Conservation (phyloP, 2,113 vertebrate species). For the Megaleporinus macrocephalus region DNA sequence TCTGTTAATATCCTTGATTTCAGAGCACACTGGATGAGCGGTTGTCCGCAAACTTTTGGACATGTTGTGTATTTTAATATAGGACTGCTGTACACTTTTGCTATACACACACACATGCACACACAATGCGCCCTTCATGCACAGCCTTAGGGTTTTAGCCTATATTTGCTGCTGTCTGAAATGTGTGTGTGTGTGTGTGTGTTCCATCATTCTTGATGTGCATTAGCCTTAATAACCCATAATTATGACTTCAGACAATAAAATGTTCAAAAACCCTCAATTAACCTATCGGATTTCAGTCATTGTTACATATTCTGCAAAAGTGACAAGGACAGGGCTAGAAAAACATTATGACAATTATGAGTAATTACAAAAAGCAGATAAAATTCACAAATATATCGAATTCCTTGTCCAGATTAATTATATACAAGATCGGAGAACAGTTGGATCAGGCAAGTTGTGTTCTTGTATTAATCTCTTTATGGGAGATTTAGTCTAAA, state of each 20-base stretch:
- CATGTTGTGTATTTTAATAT: not conserved
- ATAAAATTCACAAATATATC: slow-evolving; percentile 19
- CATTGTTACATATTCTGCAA: not conserved
- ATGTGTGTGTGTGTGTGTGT: not conserved
- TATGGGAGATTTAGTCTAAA: too few relatives aligned
- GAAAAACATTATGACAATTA: not conserved
- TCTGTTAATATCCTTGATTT: too few relatives aligned
- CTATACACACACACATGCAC: not conserved
- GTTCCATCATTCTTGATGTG: not conserved
- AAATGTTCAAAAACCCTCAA: slow-evolving; percentile 15
- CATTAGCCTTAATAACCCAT: slow-evolving; percentile 24
- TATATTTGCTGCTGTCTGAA: not conserved
- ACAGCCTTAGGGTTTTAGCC: not conserved
- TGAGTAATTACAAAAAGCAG: not conserved
- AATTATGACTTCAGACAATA: slow-evolving; percentile 7
- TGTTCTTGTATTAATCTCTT: not conserved
- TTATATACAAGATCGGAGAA: not conserved
- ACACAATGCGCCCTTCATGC: not conserved
- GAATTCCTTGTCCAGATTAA: not conserved
- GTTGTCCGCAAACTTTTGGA: too few relatives aligned
- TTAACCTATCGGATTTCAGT: slow-evolving; percentile 20
- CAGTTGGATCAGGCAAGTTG: not conserved
- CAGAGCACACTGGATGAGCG: too few relatives aligned
- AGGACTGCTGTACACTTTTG: not conserved
- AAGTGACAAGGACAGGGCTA: not conserved